Percentiles rank a stretch among this genome's conserved stretches.
Conservation (phyloP, 2,797 vertebrate species). For the Chrysocyon brachyurus region DNA sequence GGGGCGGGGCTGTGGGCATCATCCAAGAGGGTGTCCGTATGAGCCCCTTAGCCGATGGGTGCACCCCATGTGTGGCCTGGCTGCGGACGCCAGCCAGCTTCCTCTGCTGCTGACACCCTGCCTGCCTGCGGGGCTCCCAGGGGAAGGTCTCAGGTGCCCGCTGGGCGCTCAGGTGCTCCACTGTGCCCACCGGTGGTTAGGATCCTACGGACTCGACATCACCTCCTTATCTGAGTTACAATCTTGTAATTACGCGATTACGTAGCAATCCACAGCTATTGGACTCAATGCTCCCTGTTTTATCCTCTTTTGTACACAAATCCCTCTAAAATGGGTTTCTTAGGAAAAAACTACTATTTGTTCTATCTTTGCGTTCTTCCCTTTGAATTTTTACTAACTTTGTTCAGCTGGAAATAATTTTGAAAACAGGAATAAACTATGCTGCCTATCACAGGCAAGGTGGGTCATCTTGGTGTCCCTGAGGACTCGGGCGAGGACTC, state of each 20-base stretch:
- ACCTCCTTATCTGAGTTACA: rapidly evolving
- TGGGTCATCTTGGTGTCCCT: neutral
- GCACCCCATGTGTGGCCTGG: too few species aligned
- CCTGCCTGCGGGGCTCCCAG: neutral
- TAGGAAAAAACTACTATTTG: slow-evolving; percentile 15
- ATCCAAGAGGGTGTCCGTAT: rapidly evolving
- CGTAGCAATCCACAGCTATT: too few species aligned
- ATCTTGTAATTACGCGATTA: neutral
- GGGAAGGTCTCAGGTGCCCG: neutral
- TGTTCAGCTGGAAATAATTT: neutral
- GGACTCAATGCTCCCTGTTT: neutral
- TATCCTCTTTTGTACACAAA: neutral
- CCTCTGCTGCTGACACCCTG: neutral
- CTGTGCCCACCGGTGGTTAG: rapidly evolving
- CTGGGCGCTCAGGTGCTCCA: rapidly evolving
- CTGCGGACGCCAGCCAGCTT: neutral
- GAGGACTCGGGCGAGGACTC: too few species aligned
- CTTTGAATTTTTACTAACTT: slow-evolving; percentile 54
- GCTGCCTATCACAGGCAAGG: neutral
- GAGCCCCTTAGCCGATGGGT: neutral
- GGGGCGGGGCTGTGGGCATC: neutral
- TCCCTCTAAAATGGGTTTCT: neutral
- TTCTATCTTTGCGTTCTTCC: slow-evolving; percentile 42
- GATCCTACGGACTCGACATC: neutral
- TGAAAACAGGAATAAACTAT: slow-evolving; percentile 17